Evolutionary conservation across 2,888 invertebrate genomes (phyloP).

Genomic region (Drosophila phalerata): DNA sequence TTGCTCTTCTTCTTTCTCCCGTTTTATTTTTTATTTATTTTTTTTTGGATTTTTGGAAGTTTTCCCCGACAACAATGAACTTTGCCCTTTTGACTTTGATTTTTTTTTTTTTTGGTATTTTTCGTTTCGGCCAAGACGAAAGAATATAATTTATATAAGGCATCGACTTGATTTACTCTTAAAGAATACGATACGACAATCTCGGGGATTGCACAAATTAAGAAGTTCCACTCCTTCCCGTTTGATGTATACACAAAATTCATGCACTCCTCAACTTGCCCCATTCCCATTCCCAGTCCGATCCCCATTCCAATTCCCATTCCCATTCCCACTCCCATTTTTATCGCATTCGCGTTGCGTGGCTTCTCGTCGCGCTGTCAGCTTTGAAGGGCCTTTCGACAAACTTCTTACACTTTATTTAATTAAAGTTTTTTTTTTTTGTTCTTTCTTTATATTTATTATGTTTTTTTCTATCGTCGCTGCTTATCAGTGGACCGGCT

Average conservation of each 20-base stretch:
- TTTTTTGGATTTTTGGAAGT: constrained; percentile 39
- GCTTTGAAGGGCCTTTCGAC: constrained; percentile 63
- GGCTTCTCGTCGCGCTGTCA: constrained; percentile 26
- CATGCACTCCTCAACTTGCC: constrained; percentile 28
- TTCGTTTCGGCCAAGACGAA: constrained; percentile 38
- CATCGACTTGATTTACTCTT: constrained; percentile 66
- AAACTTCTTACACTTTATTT: constrained; percentile 78
- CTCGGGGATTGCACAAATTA: constrained; percentile 47
- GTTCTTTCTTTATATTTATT: constrained; percentile 33
- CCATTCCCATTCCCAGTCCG: not conserved
- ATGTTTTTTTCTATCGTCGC: constrained; percentile 44
- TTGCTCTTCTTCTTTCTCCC: not conserved
- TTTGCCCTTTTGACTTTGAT: constrained; percentile 49
- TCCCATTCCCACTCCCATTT: not conserved
- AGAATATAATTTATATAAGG: constrained; percentile 61
- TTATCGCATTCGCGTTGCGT: not conserved
- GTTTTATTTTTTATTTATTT: constrained; percentile 11
- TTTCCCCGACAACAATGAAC: constrained; percentile 56
- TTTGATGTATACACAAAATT: constrained; percentile 50
- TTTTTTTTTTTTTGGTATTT: not conserved
- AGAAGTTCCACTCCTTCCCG: constrained; percentile 24
- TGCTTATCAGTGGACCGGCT: constrained; percentile 66
- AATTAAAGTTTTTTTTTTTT: constrained; percentile 72
- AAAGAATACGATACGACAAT: constrained; percentile 36
- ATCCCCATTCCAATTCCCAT: not conserved